Conservation (phyloP, 2,797 vertebrate species). For the Poecilia gillii region DNA sequence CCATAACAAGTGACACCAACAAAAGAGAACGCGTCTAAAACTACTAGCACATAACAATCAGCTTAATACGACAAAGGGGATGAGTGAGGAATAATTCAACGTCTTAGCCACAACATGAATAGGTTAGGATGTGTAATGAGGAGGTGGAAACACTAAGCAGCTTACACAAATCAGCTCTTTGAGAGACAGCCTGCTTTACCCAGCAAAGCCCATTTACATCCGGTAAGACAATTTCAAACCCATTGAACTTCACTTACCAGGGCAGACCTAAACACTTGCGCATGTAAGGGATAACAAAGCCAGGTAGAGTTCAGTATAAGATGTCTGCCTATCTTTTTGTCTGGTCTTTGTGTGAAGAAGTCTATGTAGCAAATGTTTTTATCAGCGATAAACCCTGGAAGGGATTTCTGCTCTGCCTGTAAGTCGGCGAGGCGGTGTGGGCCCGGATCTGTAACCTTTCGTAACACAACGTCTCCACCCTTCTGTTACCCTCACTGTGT, state of each 20-base stretch:
- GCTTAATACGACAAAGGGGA: conserved; percentile 57
- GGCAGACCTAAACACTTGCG: conserved; percentile 36
- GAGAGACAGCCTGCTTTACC: conserved; percentile 70
- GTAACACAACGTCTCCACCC: conserved; percentile 32
- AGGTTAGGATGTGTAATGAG: conserved; percentile 76
- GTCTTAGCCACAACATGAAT: conserved; percentile 68
- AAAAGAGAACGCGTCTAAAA: conserved; percentile 39
- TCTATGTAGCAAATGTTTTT: neutral
- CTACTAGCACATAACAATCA: conserved; percentile 57
- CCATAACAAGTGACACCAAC: conserved; percentile 24
- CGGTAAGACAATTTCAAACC: conserved; percentile 74
- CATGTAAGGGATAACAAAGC: conserved; percentile 41
- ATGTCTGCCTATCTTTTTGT: conserved; percentile 1
- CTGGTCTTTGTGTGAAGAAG: conserved; percentile 7
- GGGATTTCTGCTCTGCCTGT: conserved; percentile 13
- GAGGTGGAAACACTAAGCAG: conserved; percentile 79
- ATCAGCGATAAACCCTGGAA: conserved; percentile 3
- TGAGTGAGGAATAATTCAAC: conserved; percentile 64
- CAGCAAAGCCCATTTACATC: conserved; percentile 78
- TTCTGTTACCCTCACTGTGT: conserved; percentile 22
- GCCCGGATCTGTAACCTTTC: conserved; percentile 44
- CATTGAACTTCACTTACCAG: conserved; percentile 40
- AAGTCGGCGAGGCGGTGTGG: neutral
- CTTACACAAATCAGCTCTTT: conserved; percentile 79
- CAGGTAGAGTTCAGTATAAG: conserved; percentile 21